Evolutionary conservation across 2,888 invertebrate genomes (phyloP).

Genomic region (Caenorhabditis doughertyi): DNA sequence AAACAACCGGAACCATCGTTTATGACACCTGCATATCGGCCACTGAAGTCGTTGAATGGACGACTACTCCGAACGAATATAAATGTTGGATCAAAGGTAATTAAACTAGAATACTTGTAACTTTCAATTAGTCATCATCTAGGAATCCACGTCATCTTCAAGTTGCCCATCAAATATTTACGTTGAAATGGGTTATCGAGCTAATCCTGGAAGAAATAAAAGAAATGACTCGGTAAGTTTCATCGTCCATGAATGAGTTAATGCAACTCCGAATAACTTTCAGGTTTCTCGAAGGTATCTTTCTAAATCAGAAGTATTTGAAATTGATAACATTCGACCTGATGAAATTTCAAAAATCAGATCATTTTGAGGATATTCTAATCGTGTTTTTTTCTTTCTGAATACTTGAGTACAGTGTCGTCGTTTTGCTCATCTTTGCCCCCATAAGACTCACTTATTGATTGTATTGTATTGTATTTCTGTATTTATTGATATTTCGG

Average conservation of each 20-base stretch:
- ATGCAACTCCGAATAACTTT: not conserved
- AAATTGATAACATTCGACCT: slow-evolving; percentile 60
- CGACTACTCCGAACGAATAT: slow-evolving; percentile 96
- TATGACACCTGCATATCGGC: slow-evolving; percentile 90
- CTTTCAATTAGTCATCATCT: not conserved
- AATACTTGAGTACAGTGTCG: too few species aligned
- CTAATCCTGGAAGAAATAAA: slow-evolving; percentile 74
- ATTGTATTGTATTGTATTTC: too few species aligned
- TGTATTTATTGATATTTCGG: too few species aligned
- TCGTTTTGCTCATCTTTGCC: too few species aligned
- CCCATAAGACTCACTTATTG: too few species aligned
- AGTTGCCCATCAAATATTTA: slow-evolving; percentile 79
- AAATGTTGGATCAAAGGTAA: slow-evolving; percentile 87
- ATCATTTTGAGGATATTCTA: slow-evolving; percentile 20
- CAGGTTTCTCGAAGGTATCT: slow-evolving; percentile 41
- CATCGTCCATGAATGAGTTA: not conserved
- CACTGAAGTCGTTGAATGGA: slow-evolving; percentile 94
- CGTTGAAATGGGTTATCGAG: slow-evolving; percentile 80
- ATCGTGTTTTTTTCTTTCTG: too few species aligned
- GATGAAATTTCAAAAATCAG: slow-evolving; percentile 34
- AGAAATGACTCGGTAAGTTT: slow-evolving; percentile 58
- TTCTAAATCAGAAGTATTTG: slow-evolving; percentile 52
- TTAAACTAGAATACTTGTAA: not conserved
- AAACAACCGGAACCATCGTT: slow-evolving; percentile 75
- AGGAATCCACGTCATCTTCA: slow-evolving; percentile 32